Evolutionary conservation across 2,797 vertebrate genomes (phyloP).

Genomic region (Atherinosoma microstoma): DNA sequence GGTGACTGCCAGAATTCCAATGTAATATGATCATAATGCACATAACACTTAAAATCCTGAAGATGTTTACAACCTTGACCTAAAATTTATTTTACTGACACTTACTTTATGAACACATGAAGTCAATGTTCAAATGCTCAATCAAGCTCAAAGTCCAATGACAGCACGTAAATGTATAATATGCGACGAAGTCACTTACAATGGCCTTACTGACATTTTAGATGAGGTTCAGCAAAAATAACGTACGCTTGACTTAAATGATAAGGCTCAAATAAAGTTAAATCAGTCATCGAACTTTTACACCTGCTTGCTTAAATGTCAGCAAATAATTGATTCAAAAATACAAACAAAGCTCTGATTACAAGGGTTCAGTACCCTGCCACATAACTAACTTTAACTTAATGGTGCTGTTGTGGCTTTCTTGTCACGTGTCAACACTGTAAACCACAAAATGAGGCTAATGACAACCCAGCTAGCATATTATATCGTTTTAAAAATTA

Average conservation of each 20-base stretch:
- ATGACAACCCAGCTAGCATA: constrained; percentile 31
- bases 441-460: constrained; percentile 32
- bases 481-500: neutral
- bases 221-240: neutral
- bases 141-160: neutral
- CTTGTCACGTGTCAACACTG: constrained; percentile 45
- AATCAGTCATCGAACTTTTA: too few relatives aligned
- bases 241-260: too few relatives aligned
- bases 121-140: neutral
- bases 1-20: neutral
- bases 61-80: neutral
- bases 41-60: neutral
- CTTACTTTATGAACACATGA: neutral
- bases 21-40: constrained; percentile 5
- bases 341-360: neutral
- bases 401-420: neutral
- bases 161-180: neutral
- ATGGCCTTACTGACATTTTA: neutral
- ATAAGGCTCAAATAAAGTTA: too few relatives aligned
- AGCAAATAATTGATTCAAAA: too few relatives aligned
- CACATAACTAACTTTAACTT: neutral
- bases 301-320: too few relatives aligned
- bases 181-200: too few relatives aligned
- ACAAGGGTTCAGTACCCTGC: neutral
- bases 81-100: neutral